phyloP scores from a whole-genome alignment of 2,113 vertebrate genomes.

The Hemiscyllium ocellatum region DNA sequence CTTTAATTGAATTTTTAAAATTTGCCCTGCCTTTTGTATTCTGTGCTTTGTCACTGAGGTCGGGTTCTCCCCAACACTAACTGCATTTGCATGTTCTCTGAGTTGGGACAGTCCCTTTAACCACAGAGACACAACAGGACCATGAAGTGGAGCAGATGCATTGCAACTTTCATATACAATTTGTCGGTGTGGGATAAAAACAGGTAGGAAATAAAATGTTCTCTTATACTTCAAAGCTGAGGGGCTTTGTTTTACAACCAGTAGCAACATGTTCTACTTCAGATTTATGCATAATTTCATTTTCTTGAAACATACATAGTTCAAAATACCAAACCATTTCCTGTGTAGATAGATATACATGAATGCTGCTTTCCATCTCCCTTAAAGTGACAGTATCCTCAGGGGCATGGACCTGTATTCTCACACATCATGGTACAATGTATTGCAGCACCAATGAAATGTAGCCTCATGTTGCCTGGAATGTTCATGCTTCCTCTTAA shows the following conservation, averaged over 20 bases:
- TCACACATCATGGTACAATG: neutral
- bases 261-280: neutral
- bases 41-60: neutral
- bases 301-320: neutral
- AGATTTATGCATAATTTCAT: neutral
- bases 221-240: neutral
- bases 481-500: neutral
- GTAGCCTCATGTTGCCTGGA: neutral
- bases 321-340: constrained; percentile 34
- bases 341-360: constrained; percentile 15
- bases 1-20: neutral
- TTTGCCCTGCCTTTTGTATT: neutral
- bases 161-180: constrained; percentile 18
- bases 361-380: neutral
- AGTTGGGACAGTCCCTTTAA: constrained; percentile 30
- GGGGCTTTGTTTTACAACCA: neutral
- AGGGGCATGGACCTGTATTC: neutral
- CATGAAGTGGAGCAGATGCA: constrained; percentile 25
- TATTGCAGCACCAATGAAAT: neutral
- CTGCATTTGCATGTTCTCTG: constrained; percentile 32
- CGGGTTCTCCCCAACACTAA: constrained; percentile 21
- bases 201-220: constrained; percentile 18
- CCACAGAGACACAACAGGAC: neutral
- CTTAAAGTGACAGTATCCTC: neutral
- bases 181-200: constrained; percentile 1